Evolutionary conservation across 2,113 vertebrate species (phyloP), one percentile per base, ranked within the genome.

Genomic region (Saguinus midas): DNA sequence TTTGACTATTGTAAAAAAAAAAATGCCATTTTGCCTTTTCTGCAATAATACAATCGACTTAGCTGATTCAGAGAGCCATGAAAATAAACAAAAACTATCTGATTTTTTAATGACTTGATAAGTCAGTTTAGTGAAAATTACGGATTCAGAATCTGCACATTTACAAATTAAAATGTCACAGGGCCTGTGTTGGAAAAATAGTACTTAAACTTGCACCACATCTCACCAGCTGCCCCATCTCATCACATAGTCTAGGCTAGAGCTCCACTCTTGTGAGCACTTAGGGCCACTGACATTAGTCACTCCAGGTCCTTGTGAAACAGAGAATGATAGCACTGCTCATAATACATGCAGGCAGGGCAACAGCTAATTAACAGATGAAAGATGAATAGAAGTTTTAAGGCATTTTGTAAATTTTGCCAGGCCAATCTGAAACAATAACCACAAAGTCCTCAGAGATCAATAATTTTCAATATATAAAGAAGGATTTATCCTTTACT

Each of bases 351-450:
- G n/a, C 35, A 78, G 48, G 27, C 17, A 55, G 76, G 11, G 64
- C 90, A 66, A 73, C 27, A 50, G 81, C 76, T 96, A 91, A 95
- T 25, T 88, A 80, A 91, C 84, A 95, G 83, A 20, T 40, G n/a
- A 94, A 94, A 97, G 90, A 94, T 72, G 48, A 90, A 93, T 52
- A 6, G 13, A 95, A 95, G 55, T 93, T 97, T 82, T 68, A 96
- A 43, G 70, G 57, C 84, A 92, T 92, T 90, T 73, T 94, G 32
- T 25, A 94, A 87, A 97, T 52, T 73, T 57, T 11, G 13, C 64
- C 87, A 94, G 76, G 72, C 61, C 76, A 68, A 79, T 85, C 25
- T 55, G 50, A 87, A 92, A 82, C 17, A 83, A n/a, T n/a, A n/a
- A 61, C 70, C 14, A 61, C 84, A 25, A 93, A 88, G 45, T 95